These are phyloP conservation scores for Kryptopterus vitreolus DNA, from an alignment of 2,797 vertebrate species.

Conservation along the genomic window DNA sequence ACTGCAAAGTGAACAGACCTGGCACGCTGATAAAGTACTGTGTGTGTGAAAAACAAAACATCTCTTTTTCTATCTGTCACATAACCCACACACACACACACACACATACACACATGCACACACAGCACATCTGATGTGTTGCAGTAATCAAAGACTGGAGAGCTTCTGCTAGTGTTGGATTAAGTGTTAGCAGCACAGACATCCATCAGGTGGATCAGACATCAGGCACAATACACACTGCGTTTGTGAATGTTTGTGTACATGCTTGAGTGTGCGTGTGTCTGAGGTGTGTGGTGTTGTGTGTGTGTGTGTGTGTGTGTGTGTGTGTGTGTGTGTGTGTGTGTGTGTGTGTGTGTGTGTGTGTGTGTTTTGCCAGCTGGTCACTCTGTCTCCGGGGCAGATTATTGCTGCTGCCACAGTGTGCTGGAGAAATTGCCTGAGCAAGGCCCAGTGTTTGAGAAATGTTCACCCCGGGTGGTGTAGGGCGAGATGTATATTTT, in stretches of 20 bases:
- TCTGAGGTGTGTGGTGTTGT: constrained; percentile 11
- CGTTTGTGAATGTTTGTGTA: constrained; percentile 43
- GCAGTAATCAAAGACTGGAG: constrained; percentile 71
- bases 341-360: constrained; percentile 29
- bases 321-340: constrained; percentile 42
- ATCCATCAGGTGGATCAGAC: constrained; percentile 74
- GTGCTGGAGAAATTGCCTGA: constrained; percentile 65
- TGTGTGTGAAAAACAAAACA: constrained; percentile 10
- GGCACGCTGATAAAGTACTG: constrained; percentile 22
- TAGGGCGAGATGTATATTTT: constrained; percentile 55
- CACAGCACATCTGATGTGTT: constrained; percentile 50
- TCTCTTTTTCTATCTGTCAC: constrained; percentile 9
- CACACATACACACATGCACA: constrained; percentile 5
- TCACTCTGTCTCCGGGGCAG: constrained; percentile 59
- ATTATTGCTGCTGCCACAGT: constrained; percentile 66
- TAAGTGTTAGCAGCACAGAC: constrained; percentile 67
- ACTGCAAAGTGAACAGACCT: constrained; percentile 18
- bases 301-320: constrained; percentile 29
- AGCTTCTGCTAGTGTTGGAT: constrained; percentile 75
- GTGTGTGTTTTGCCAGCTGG: constrained; percentile 39
- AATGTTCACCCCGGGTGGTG: constrained; percentile 52
- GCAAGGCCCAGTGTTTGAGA: constrained; percentile 49
- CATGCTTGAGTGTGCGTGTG: constrained; percentile 12
- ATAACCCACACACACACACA: not conserved
- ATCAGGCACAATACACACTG: constrained; percentile 52